These are phyloP conservation scores for Lasius fuliginosus DNA, from an alignment of 2,888 invertebrate species.

Conservation along the genomic window DNA sequence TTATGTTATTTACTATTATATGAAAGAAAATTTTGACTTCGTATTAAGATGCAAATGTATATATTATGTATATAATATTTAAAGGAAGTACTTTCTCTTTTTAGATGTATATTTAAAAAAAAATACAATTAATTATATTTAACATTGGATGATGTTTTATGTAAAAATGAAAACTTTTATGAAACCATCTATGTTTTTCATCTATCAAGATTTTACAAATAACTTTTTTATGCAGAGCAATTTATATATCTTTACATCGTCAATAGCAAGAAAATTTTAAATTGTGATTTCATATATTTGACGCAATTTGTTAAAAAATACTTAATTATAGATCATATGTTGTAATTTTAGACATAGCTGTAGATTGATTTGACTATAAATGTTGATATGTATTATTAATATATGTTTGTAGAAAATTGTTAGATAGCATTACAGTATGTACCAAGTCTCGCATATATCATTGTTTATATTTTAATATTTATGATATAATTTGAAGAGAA, in stretches of 20 bases:
- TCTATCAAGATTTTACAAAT: constrained; percentile 17
- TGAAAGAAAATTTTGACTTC: constrained; percentile 3
- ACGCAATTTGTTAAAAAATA: constrained; percentile 1
- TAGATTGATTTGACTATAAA: constrained; percentile 30
- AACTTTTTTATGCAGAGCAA: constrained; percentile 5
- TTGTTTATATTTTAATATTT: constrained; percentile 17
- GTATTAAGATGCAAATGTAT: background rate
- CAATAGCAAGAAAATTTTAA: background rate
- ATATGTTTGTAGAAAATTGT: constrained; percentile 35
- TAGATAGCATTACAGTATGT: constrained; percentile 36
- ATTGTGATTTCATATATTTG: background rate
- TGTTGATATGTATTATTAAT: constrained; percentile 40
- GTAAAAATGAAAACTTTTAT: background rate
- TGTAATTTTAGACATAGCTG: constrained; percentile 21
- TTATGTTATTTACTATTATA: background rate
- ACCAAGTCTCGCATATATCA: background rate
- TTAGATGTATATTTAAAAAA: background rate
- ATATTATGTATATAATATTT: background rate
- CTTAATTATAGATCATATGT: background rate
- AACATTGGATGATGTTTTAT: background rate
- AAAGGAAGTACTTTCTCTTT: background rate
- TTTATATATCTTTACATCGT: background rate
- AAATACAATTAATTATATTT: background rate
- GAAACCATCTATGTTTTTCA: background rate
- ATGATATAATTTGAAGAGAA: background rate